These are phyloP conservation scores for Candoia aspera DNA, from an alignment of 2,113 vertebrate genomes.

Conservation along the genomic window DNA sequence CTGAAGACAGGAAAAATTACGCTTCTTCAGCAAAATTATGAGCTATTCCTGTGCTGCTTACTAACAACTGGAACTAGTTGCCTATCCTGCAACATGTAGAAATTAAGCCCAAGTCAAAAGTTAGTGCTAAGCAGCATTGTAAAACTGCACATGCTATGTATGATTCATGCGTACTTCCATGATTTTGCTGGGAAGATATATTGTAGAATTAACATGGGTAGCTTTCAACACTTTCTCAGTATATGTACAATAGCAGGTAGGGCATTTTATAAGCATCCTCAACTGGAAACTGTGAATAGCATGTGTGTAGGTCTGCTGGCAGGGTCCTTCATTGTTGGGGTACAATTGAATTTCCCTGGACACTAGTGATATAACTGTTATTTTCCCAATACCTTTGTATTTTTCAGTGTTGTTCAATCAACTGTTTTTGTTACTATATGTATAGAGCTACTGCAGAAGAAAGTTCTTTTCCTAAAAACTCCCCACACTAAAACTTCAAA, in stretches of 20 bases:
- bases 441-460: not conserved
- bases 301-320: not conserved
- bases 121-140: not conserved
- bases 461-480: not conserved
- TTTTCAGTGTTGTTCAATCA: not conserved
- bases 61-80: not conserved
- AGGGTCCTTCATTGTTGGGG: not conserved
- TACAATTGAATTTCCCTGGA: not conserved
- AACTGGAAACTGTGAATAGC: not conserved
- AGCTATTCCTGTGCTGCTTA: not conserved
- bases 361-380: not conserved
- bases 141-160: not conserved
- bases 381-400: not conserved
- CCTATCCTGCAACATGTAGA: not conserved
- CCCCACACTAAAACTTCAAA: too few species aligned
- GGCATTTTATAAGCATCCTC: not conserved
- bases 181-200: not conserved
- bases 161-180: constrained; percentile 6
- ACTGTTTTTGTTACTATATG: not conserved
- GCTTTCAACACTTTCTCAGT: not conserved
- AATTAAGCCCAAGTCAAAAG: not conserved
- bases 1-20: not conserved
- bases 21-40: not conserved
- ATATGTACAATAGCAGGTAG: not conserved
- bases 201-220: not conserved